Base-by-base conservation (phyloP, 2,113 vertebrate genomes). In the Ochotona curzoniae region DNA sequence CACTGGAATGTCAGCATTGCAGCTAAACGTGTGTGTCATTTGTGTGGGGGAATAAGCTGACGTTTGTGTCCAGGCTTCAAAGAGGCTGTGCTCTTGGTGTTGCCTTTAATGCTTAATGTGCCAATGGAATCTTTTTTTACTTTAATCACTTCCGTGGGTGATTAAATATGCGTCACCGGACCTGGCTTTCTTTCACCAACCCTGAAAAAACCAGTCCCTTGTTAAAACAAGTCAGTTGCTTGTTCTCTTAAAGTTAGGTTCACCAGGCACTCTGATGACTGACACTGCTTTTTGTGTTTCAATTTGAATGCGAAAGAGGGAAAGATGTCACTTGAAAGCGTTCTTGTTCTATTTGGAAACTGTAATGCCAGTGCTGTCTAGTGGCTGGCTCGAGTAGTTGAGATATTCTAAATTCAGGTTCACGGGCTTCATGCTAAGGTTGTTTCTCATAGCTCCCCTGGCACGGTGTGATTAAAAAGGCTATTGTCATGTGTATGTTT, bases 191-290 rank as follows among this genome's bases (percentile, higher is more conserved):
- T 91, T 86, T 94, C 57, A 89, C 61, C 51, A 13, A 74, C 44
- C 32, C 49, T 89, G 81, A 93, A 87, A 57, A 57, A 73, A 85
- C 74, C 78, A 54, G 3, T 69, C 92, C 44, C 86, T 80, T 83
- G 82, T 91, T 91, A 73, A n/a, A 85, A 89, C 81, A 73, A 90
- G 69, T 88, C 66, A 60, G 67, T 71, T 71, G 66, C 73, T 91
- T 94, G 54, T 91, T 91, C 67, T 81, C 32, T 73, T 44, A 28
- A 90, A 76, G 63, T 90, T 88, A 64, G 5, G 21, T 44, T 94
- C 35, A 26, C 44, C 7, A 1, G 15, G 10, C 32, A n/a, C 35
- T 35, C 35, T 26, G 35, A 26, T 73, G 49, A 32, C 23, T 88
- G n/a, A 54, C 79, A 63, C 89, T 70, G n/a, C 32, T 76, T 92